phyloP scores from a whole-genome alignment of 2,797 vertebrate species.

The Prionace glauca region DNA sequence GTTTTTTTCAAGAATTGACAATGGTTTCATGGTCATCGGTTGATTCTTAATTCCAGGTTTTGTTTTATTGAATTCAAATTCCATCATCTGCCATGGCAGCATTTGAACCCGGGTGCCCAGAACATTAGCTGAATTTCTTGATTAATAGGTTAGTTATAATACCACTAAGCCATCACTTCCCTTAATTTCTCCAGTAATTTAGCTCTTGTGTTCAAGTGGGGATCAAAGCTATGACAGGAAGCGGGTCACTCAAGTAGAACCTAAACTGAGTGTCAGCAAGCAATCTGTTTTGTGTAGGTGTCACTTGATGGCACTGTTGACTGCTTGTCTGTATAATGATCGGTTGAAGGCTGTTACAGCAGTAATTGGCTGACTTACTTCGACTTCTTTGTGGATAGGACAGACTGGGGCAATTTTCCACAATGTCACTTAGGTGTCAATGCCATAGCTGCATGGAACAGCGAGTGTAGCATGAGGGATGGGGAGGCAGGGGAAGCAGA shows the following conservation, averaged over 20 bases:
- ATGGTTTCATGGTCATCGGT: too few relatives aligned
- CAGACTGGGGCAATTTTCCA: neutral
- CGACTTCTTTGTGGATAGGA: neutral
- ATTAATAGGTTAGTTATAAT: neutral
- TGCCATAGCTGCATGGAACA: neutral
- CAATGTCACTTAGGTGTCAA: neutral
- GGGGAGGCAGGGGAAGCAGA: neutral
- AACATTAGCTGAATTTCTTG: neutral
- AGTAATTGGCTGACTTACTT: neutral
- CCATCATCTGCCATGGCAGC: too few relatives aligned
- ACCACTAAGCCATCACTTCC: too few relatives aligned
- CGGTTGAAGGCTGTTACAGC: neutral
- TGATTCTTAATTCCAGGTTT: too few relatives aligned
- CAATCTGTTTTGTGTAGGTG: neutral
- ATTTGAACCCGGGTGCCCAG: too few relatives aligned
- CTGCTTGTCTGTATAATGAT: slow-evolving; percentile 3
- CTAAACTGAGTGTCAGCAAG: neutral
- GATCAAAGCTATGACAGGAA: neutral
- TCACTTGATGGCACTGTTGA: slow-evolving; percentile 33
- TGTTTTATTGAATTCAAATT: too few relatives aligned
- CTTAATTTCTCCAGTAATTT: neutral
- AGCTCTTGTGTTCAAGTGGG: neutral
- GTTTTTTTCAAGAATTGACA: too few relatives aligned
- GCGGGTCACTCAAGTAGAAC: neutral
- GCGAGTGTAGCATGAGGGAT: neutral